Conservation (phyloP, 35 echinoderm and acorn worm genomes). For the Diadema setosum region DNA sequence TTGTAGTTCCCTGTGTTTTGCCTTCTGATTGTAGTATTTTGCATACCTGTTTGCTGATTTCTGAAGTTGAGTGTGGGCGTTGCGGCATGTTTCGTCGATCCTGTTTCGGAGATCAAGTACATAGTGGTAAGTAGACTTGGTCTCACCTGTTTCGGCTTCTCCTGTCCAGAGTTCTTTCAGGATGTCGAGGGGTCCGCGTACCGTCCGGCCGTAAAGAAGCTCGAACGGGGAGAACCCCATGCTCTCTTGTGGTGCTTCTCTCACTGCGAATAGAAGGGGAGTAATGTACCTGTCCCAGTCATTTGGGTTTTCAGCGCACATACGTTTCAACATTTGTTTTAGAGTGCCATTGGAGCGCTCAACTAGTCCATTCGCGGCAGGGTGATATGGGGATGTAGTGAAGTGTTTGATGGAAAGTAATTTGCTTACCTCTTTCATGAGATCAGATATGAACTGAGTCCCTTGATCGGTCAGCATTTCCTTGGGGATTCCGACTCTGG, state of each 20-base stretch:
- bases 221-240: not conserved
- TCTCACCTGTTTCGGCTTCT: not conserved
- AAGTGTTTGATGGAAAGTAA: slow-evolving; percentile 44
- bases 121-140: not conserved
- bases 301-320: slow-evolving; percentile 23
- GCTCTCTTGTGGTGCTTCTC: not conserved
- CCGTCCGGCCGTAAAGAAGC: slow-evolving; percentile 38
- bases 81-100: slow-evolving; percentile 1
- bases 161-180: not conserved
- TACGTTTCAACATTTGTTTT: slow-evolving; percentile 56
- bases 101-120: not conserved
- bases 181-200: not conserved
- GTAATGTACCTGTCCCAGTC: slow-evolving; percentile 75
- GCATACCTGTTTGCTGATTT: slow-evolving; percentile 10
- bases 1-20: slow-evolving; percentile 20
- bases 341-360: slow-evolving; percentile 62
- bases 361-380: slow-evolving; percentile 57
- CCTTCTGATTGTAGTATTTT: slow-evolving; percentile 14
- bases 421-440: slow-evolving; percentile 61
- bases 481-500: slow-evolving; percentile 2
- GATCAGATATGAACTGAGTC: not conserved
- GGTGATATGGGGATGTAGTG: slow-evolving; percentile 59
- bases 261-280: no score
- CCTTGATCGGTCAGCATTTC: slow-evolving; percentile 22
- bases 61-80: slow-evolving; percentile 15